A percentile compares a stretch with the other conserved stretches of the same genome.
phyloP scores from a whole-genome alignment of 2,888 invertebrate species.

The Caenorhabditis sinica region DNA sequence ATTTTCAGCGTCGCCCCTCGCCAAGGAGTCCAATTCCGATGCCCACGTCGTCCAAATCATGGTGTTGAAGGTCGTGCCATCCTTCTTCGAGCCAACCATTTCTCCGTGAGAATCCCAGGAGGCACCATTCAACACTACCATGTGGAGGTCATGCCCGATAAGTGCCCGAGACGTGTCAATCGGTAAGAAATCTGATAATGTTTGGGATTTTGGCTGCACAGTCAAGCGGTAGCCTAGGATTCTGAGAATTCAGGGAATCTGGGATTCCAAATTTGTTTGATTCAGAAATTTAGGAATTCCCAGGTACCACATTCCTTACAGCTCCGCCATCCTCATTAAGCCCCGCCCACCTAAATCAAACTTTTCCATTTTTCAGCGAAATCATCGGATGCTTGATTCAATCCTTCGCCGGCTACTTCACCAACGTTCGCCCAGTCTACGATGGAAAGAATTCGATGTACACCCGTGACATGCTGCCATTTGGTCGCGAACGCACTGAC shows the following conservation, averaged over 20 bases:
- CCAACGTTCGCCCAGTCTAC: slow-evolving; percentile 90
- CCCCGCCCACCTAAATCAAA: background rate
- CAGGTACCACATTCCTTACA: no score
- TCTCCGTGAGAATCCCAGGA: slow-evolving; percentile 97
- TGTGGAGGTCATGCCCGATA: slow-evolving; percentile 98
- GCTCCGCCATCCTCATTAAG: no score
- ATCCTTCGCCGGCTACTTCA: slow-evolving; percentile 77
- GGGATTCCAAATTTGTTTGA: no score
- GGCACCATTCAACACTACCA: slow-evolving; percentile 99
- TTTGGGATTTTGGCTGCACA: no score
- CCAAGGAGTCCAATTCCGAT: slow-evolving; percentile 89
- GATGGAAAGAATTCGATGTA: slow-evolving; percentile 98
- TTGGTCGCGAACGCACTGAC: slow-evolving; percentile 93
- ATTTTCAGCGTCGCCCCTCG: background rate
- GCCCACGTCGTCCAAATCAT: slow-evolving; percentile 95
- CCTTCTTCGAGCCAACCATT: slow-evolving; percentile 97
- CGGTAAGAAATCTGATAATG: no score
- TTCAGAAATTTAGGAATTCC: background rate
- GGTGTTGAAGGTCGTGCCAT: slow-evolving; percentile 98
- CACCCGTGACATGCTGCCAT: slow-evolving; percentile 96
- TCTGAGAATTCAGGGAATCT: no score
- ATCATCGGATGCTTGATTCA: slow-evolving; percentile 81
- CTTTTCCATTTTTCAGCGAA: slow-evolving; percentile 76
- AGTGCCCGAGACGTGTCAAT: slow-evolving; percentile 96
- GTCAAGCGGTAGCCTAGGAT: background rate